Base-by-base conservation (phyloP, 2,888 invertebrate species). In the Protodeltote pygarga region DNA sequence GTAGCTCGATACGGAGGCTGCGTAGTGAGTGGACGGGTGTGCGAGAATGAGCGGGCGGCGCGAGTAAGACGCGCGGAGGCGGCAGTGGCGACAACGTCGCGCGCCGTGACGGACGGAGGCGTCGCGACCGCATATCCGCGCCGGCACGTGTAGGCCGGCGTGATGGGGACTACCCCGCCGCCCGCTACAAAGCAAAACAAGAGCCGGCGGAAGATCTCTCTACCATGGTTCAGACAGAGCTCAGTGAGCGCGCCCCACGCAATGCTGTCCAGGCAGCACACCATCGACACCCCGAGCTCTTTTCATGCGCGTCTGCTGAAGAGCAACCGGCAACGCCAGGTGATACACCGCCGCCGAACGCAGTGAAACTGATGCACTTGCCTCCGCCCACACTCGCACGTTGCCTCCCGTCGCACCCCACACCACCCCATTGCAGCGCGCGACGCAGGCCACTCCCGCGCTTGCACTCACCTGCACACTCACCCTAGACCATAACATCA, bases 211-310 rank as follows among this genome's bases (percentile, higher is more conserved):
- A 97, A 97, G 89, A 97, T 97, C 73, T 97, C 97, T 42, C 90
- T 97, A 80, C 97, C 97, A 64, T 97, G 97, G 97, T 97, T 97
- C 88, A 93, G 97, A 39, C 97, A 97, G 87, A 95, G 94, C 73
- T 96, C 96, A 51, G 94, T 95, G 68, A 93, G 94, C 75, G 93
- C 94, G 72, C 93, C 94, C 39, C 96, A 96, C 86, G 95, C 95
- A 55, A 93, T 94, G 44, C 94, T 97, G 45, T 94, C 96, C 52
- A 94, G 97, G 42, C 97, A 97, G 85, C 97, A 97, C 85, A 97
- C 97, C 87, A 97, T 97, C 91, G 97, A 97, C 89, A 96, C 97
- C 65, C 97, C 97, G 77, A 94, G 96, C 84, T 96, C 96, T 53
- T 96, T 97, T 92, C 95, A 96, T 76, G 95, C 96, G 73, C 93